Evolutionary conservation across 2,797 vertebrate genomes (phyloP).

Genomic region (Tenualosa thibaudeaui): DNA sequence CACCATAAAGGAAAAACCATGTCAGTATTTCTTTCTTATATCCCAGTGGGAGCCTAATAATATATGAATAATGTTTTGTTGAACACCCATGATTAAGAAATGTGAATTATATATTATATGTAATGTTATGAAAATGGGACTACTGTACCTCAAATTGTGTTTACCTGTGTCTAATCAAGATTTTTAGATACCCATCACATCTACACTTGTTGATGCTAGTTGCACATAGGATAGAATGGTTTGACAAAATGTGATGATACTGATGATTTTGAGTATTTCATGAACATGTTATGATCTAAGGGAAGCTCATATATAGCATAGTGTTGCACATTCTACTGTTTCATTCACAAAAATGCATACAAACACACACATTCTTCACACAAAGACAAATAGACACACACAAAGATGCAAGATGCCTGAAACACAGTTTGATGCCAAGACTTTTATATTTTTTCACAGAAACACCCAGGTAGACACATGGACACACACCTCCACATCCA

Average conservation of each 20-base stretch:
- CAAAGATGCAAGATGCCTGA: neutral
- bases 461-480: constrained; percentile 14
- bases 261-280: neutral
- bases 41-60: neutral
- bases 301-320: neutral
- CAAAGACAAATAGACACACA: neutral
- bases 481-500: neutral
- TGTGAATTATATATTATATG: no score
- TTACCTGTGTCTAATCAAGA: neutral
- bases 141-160: neutral
- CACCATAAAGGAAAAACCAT: no score
- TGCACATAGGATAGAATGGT: neutral
- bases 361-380: neutral
- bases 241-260: neutral
- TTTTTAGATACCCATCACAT: neutral
- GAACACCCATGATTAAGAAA: neutral
- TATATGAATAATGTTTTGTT: neutral
- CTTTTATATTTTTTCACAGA: neutral
- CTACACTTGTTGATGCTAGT: neutral
- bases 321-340: neutral
- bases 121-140: neutral
- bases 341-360: neutral
- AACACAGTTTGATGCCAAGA: neutral
- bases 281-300: neutral
- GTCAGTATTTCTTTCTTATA: neutral